A percentile compares a stretch with the other conserved stretches of the same genome.
Evolutionary conservation across 2,113 vertebrate genomes (phyloP).

Genomic region (Hippocampus barbouri): DNA sequence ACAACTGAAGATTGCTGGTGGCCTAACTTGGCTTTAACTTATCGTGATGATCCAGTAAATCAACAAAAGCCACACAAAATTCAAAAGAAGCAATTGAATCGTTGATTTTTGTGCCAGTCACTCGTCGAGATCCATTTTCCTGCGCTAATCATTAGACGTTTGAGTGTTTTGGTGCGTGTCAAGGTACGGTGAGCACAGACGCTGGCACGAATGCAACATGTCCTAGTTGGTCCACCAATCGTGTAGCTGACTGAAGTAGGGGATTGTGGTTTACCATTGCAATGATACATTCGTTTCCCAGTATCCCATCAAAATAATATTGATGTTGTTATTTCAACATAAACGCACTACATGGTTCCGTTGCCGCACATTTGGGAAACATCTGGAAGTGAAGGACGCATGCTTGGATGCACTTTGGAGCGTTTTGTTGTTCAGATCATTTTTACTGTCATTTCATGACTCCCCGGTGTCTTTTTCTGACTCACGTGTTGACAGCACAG

Average conservation of each 20-base stretch:
- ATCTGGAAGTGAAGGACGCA: not conserved
- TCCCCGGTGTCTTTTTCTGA: not conserved
- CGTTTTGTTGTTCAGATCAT: not conserved
- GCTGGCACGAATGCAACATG: not conserved
- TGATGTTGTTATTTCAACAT: not conserved
- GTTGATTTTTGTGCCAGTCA: not conserved
- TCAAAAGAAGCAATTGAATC: not conserved
- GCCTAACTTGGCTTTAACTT: not conserved
- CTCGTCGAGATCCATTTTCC: not conserved
- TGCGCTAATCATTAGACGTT: not conserved
- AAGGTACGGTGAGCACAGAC: not conserved
- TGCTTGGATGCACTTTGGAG: not conserved
- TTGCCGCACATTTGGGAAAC: constrained; percentile 1
- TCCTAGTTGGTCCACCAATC: not conserved
- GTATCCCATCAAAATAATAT: not conserved
- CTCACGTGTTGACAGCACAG: not conserved
- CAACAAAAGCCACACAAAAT: not conserved
- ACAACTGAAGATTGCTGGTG: not conserved
- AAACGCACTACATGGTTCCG: not conserved
- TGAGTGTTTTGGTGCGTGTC: not conserved
- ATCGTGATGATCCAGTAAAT: not conserved
- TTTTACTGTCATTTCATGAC: constrained; percentile 4
- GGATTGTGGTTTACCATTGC: not conserved
- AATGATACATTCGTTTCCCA: not conserved
- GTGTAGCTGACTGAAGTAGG: not conserved